Evolutionary conservation across 2,888 invertebrate species (phyloP).

Genomic region (Xanthostigma xanthostigma): DNA sequence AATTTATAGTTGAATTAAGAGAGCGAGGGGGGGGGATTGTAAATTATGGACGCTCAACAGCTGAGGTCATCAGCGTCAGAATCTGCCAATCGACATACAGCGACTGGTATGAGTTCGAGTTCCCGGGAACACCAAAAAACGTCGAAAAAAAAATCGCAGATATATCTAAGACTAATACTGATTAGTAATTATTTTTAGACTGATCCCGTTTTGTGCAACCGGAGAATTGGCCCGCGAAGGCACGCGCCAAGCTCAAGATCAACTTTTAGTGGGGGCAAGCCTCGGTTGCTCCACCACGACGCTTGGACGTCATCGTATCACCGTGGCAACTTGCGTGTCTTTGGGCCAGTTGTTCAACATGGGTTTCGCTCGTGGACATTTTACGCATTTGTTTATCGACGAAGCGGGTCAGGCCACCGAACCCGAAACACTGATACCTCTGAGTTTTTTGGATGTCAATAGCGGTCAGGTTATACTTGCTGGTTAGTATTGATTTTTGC

Average conservation of each 20-base stretch:
- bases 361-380: slow-evolving; percentile 62
- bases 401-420: slow-evolving; percentile 91
- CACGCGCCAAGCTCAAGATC: slow-evolving; percentile 23
- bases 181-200: slow-evolving; percentile 11
- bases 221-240: slow-evolving; percentile 39
- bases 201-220: slow-evolving; percentile 59
- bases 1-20: too few species aligned
- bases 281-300: slow-evolving; percentile 38
- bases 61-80: too few species aligned
- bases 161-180: too few species aligned
- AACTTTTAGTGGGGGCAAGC: slow-evolving; percentile 5
- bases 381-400: slow-evolving; percentile 81
- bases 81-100: too few species aligned
- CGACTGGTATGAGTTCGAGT: too few species aligned
- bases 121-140: too few species aligned
- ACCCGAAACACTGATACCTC: slow-evolving; percentile 74
- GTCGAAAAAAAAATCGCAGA: too few species aligned
- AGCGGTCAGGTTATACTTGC: slow-evolving; percentile 55
- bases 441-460: slow-evolving; percentile 44
- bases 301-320: slow-evolving; percentile 62
- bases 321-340: slow-evolving; percentile 70
- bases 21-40: too few species aligned
- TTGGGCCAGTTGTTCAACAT: slow-evolving; percentile 53
- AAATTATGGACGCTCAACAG: too few species aligned
- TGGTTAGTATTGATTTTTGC: slow-evolving; percentile 26